Conservation (phyloP, 2,113 vertebrate genomes). For the Plecturocebus donacophilus region DNA sequence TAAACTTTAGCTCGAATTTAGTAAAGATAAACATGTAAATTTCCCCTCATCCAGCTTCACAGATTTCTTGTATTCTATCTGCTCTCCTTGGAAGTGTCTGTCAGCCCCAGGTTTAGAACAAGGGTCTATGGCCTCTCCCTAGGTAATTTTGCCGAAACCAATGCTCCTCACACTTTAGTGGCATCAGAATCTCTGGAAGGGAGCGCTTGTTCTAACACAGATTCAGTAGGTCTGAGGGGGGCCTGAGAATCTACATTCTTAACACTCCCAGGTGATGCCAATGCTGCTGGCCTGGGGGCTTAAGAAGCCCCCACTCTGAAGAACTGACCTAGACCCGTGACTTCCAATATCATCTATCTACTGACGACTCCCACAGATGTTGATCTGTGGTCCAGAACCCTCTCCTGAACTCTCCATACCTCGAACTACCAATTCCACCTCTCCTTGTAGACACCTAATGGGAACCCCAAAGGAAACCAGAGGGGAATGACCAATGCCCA, state of each 20-base stretch:
- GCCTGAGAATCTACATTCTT: not conserved
- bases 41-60: not conserved
- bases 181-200: not conserved
- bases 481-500: not conserved
- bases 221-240: not conserved
- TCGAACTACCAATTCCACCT: not conserved
- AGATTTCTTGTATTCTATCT: not conserved
- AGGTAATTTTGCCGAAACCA: not conserved
- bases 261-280: not conserved
- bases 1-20: not conserved
- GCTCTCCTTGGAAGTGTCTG: not conserved
- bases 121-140: not conserved
- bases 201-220: not conserved
- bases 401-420: not conserved
- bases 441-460: no score
- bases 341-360: not conserved
- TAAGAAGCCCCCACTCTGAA: not conserved
- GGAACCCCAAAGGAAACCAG: not conserved
- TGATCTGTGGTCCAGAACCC: not conserved
- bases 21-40: not conserved
- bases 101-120: not conserved
- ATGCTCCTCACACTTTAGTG: not conserved
- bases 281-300: no score
- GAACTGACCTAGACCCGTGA: rapidly evolving
- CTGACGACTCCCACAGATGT: not conserved